These are phyloP conservation scores for Xestia sexstrigata DNA, from an alignment of 2,888 invertebrate species.

Conservation along the genomic window DNA sequence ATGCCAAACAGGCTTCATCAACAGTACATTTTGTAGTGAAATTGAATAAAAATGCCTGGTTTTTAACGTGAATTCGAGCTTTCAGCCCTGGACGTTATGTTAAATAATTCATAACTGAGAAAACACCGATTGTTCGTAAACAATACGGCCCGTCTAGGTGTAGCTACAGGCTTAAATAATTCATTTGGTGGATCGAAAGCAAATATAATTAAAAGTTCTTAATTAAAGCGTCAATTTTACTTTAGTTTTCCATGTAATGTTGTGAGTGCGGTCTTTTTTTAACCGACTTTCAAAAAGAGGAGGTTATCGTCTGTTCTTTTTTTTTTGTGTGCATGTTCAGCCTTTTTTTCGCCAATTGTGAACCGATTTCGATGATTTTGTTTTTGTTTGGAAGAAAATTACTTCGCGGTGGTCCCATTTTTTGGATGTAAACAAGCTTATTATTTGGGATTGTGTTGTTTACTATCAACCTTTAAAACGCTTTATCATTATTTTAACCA, in stretches of 20 bases:
- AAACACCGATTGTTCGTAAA: constrained; percentile 42
- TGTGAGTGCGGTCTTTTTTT: constrained; percentile 16
- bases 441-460: constrained; percentile 1
- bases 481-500: background rate
- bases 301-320: too few species aligned
- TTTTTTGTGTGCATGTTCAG: too few species aligned
- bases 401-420: too few species aligned
- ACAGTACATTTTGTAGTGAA: constrained; percentile 22
- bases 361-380: too few species aligned
- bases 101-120: constrained; percentile 45
- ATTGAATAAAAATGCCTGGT: constrained; percentile 24
- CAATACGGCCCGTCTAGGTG: constrained; percentile 34
- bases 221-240: constrained; percentile 43
- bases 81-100: constrained; percentile 1
- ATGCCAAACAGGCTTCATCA: constrained; percentile 16
- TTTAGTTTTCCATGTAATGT: constrained; percentile 10
- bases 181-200: constrained; percentile 41
- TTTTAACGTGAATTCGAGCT: constrained; percentile 20
- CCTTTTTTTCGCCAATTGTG: too few species aligned
- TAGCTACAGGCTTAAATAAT: constrained; percentile 31
- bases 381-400: too few species aligned
- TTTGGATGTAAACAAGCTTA: background rate
- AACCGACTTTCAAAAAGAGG: too few species aligned
- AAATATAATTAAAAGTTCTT: constrained; percentile 53
- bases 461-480: background rate